Evolutionary conservation across 2,113 vertebrate genomes (phyloP), one percentile per base, ranked within the genome.

Genomic region (Microtus ochrogaster): DNA sequence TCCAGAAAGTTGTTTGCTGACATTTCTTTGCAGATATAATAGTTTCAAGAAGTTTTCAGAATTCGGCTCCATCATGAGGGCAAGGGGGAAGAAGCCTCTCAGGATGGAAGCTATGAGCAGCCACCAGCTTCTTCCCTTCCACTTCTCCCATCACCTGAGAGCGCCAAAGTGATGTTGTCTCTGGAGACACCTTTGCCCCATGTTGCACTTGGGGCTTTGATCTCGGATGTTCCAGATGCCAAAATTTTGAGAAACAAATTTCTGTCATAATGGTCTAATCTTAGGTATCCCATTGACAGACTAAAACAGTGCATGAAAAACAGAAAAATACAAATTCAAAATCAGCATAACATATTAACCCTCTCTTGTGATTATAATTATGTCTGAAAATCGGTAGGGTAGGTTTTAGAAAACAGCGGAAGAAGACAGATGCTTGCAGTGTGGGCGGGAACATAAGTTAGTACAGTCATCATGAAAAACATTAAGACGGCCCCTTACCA

Each of bases 1-100:
- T 44, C 55, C 33, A 0, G 0, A 44, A 26, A 47, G 41, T n/a
- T 36, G 13, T 14, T 19, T 74, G 13, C 44, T 63, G 41, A 12
- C 11, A 36, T 36, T 47, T 63, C 33, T 4, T 73, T 44, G 14
- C 30, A 39, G 44, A 44, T 58, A 13, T 14, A 36, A 21, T 2
- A 55, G 24, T 70, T 17, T 24, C 55, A 58, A 49, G 49, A 30
- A 6, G 73, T n/a, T 61, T 68, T 66, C 44, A 68, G 24, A 44
- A 3, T n/a, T 4, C 0, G 1, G 12, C 52, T 58, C 49, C 78
- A 52, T 44, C 12, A 41, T 36, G 17, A 36, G 21, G 55, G 0
- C 12, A 63, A 47, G 1, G 63, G 22, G 13, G 30, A 74, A n/a
- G n/a, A 74, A 73, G 9, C 9, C 9, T 41, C 36, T 49, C 3